Percentiles rank a stretch among this genome's conserved stretches.
These are phyloP conservation scores for Synergus japonicus DNA, from an alignment of 2,888 invertebrate genomes.

Conservation along the genomic window DNA sequence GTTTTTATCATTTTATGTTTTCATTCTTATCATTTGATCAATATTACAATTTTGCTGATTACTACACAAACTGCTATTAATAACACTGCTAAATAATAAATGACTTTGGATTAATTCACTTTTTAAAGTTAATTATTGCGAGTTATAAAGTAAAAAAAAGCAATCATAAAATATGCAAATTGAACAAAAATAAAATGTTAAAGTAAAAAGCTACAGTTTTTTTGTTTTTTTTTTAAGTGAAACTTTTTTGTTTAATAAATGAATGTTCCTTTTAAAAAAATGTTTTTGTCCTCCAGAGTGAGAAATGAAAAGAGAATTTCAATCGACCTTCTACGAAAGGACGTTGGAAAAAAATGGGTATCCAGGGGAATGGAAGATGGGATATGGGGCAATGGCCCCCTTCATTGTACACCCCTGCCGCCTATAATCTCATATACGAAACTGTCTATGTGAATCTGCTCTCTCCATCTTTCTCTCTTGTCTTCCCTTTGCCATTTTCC, in stretches of 20 bases:
- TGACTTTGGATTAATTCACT: no score
- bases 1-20: background rate
- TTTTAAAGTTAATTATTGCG: no score
- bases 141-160: background rate
- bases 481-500: conserved; percentile 16
- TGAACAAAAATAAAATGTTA: background rate
- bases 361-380: conserved; percentile 39
- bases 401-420: conserved; percentile 41
- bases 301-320: conserved; percentile 38
- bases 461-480: conserved; percentile 43
- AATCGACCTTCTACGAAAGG: conserved; percentile 36
- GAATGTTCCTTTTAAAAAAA: background rate
- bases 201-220: background rate
- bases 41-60: background rate
- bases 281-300: conserved; percentile 13
- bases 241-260: background rate
- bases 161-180: background rate
- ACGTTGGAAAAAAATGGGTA: conserved; percentile 29
- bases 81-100: no score
- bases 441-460: conserved; percentile 33
- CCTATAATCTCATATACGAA: conserved; percentile 39
- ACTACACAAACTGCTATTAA: background rate
- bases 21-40: background rate
- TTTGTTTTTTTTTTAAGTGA: no score
- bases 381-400: conserved; percentile 41